A percentile compares a stretch with the other conserved stretches of the same genome.
phyloP scores from a whole-genome alignment of 2,113 vertebrate species.

The Datnioides undecimradiatus region DNA sequence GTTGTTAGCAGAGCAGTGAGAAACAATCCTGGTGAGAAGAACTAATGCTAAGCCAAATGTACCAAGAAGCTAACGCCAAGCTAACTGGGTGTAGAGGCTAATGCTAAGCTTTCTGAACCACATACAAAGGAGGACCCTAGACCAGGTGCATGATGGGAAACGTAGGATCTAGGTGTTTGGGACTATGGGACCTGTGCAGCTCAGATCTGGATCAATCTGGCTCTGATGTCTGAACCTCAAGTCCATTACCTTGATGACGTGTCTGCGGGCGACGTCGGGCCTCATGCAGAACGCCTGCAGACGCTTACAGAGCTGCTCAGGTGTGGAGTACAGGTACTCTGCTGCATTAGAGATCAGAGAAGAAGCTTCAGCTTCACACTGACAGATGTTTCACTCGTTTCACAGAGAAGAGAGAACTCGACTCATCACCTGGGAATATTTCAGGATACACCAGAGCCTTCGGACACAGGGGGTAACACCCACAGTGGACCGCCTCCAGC shows the following conservation, averaged over 20 bases:
- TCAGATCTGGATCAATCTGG: background rate
- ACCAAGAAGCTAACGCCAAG: background rate
- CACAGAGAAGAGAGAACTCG: too few species aligned
- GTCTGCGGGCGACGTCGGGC: conserved; percentile 89
- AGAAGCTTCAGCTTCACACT: background rate
- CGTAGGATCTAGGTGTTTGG: background rate
- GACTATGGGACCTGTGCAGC: background rate
- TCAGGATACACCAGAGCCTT: conserved; percentile 94
- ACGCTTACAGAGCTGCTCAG: conserved; percentile 94
- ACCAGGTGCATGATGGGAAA: conserved; percentile 5
- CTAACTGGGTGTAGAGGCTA: background rate
- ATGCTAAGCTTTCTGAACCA: background rate
- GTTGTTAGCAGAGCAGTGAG: too few species aligned
- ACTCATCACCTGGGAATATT: conserved; percentile 93
- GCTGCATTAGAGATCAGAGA: conserved; percentile 75
- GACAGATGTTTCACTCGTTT: background rate
- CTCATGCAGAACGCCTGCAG: conserved; percentile 92
- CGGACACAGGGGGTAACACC: conserved; percentile 94
- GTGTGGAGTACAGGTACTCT: conserved; percentile 97
- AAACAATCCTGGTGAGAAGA: too few species aligned
- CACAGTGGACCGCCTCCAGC: conserved; percentile 95
- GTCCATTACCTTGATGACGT: conserved; percentile 89
- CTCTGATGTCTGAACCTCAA: background rate
- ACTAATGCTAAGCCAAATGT: background rate
- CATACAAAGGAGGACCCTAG: background rate